phyloP scores from a whole-genome alignment of 2,888 invertebrate species.

The Leucania comma region DNA sequence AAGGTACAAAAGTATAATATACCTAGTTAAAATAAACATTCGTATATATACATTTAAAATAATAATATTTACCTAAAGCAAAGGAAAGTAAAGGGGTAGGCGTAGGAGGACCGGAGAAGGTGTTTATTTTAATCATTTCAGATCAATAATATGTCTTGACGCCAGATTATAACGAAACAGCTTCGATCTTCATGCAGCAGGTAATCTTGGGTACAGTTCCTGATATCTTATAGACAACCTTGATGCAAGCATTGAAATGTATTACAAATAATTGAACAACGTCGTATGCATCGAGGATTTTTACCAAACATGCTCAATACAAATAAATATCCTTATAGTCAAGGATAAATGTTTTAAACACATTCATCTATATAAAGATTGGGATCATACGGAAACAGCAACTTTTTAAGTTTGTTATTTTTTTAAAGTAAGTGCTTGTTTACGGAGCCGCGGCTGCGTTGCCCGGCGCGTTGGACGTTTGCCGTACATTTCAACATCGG shows the following conservation, averaged over 20 bases:
- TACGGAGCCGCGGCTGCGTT: no score
- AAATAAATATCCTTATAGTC: constrained; percentile 30
- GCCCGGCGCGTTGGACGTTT: no score
- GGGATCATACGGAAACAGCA: not conserved
- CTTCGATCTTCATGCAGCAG: not conserved
- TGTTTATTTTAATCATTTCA: no score
- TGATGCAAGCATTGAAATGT: not conserved
- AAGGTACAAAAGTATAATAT: not conserved
- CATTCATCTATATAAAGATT: constrained; percentile 8
- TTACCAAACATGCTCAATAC: constrained; percentile 16
- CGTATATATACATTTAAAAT: no score
- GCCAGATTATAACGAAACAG: not conserved
- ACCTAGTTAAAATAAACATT: no score
- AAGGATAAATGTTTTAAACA: constrained; percentile 20
- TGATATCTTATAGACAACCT: constrained; percentile 1
- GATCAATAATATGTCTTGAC: no score
- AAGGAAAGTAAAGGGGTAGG: no score
- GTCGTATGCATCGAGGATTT: constrained; percentile 3
- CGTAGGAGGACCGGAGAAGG: no score
- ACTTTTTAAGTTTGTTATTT: no score
- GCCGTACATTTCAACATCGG: no score
- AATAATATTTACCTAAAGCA: not conserved
- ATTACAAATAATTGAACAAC: constrained; percentile 10
- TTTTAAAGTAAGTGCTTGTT: no score
- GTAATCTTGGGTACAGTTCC: not conserved